A percentile compares a stretch with the other conserved stretches of the same genome.
Conservation (phyloP, 2,797 vertebrate genomes). For the Anomalospiza imberbis region DNA sequence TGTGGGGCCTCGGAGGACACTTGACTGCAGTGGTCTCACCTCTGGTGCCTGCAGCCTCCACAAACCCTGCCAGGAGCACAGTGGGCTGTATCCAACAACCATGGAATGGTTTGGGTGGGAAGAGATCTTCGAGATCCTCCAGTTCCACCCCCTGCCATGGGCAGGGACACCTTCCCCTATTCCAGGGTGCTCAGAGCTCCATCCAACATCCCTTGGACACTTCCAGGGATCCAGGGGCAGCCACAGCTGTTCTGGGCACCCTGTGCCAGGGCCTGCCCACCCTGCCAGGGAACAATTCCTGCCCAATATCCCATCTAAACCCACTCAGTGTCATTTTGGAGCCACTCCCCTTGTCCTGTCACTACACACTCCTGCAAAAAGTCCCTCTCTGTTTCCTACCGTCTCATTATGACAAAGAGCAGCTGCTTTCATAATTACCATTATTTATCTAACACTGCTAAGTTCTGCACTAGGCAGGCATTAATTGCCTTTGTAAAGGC, state of each 20-base stretch:
- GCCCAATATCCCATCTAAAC: background rate
- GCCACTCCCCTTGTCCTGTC: background rate
- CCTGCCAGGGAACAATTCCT: background rate
- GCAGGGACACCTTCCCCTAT: too few relatives aligned
- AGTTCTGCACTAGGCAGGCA: background rate
- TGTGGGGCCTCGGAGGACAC: background rate
- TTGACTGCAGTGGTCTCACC: rapidly evolving
- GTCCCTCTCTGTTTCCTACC: background rate
- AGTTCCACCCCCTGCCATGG: rapidly evolving
- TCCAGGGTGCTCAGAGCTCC: background rate
- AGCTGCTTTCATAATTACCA: background rate
- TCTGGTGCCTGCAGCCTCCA: background rate
- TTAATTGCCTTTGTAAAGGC: background rate
- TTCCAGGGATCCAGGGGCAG: background rate
- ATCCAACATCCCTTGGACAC: background rate
- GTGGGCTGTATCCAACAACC: too few relatives aligned
- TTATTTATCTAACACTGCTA: background rate
- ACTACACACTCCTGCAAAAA: background rate
- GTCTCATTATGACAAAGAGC: background rate
- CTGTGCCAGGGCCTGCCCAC: background rate
- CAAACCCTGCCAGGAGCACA: background rate
- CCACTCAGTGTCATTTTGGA: background rate
- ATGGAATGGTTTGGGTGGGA: background rate
- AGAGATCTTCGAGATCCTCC: background rate
- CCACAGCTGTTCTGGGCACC: background rate